Percentiles rank a stretch among this genome's conserved stretches.
Conservation (phyloP, 2,888 invertebrate species). For the Pollenia angustigena region DNA sequence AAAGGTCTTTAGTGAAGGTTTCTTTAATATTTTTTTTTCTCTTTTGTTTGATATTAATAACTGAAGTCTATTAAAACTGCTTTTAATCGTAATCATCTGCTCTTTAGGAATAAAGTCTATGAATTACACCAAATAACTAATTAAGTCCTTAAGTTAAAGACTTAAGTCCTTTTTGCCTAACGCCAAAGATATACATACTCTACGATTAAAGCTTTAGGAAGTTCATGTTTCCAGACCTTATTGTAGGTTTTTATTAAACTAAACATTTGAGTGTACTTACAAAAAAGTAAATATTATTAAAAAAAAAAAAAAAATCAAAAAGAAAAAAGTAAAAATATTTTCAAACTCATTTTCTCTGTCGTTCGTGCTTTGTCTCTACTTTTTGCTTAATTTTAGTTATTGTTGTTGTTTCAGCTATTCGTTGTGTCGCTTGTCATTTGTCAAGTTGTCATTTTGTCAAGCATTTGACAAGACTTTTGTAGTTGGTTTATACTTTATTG, state of each 20-base stretch:
- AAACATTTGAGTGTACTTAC: conserved; percentile 8
- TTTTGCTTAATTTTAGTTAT: conserved; percentile 26
- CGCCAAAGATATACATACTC: no score
- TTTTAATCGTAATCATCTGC: no score
- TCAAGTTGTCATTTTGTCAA: conserved; percentile 72
- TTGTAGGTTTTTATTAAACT: neutral
- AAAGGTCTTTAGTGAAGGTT: no score
- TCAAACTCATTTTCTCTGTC: conserved; percentile 56
- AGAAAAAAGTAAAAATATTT: conserved; percentile 34
- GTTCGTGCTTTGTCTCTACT: conserved; percentile 60
- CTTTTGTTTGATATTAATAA: no score
- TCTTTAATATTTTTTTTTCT: no score
- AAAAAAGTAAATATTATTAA: conserved; percentile 18
- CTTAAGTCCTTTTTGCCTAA: no score
- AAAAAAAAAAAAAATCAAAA: conserved; percentile 31
- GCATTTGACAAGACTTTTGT: conserved; percentile 71
- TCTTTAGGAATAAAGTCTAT: no score
- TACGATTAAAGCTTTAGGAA: no score
- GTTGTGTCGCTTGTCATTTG: conserved; percentile 70
- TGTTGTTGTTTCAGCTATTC: conserved; percentile 38
- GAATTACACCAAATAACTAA: no score
- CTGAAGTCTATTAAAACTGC: no score
- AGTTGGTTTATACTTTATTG: conserved; percentile 69
- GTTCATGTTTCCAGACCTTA: no score
- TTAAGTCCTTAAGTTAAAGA: no score